Evolutionary conservation across 1,140 invertebrate species (phyloP).

Genomic region (Drosophila rufa): DNA sequence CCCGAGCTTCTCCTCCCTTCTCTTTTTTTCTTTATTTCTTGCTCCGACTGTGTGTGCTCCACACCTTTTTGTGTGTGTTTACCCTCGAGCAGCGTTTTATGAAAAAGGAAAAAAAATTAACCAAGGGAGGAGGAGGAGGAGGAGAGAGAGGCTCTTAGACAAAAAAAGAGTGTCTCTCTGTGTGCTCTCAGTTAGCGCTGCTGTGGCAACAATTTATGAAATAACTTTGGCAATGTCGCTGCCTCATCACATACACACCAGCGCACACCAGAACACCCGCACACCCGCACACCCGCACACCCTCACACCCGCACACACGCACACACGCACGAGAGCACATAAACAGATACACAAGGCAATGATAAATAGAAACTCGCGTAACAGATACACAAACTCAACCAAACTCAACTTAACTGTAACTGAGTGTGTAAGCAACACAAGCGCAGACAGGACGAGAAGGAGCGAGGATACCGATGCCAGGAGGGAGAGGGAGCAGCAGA

Average conservation of each 20-base stretch:
- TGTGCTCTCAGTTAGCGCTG: constrained; percentile 58
- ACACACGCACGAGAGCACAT: constrained; percentile 2
- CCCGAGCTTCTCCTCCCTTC: neutral
- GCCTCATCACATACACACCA: constrained; percentile 19
- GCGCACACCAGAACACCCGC: neutral
- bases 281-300: neutral
- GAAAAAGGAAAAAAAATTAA: constrained; percentile 27
- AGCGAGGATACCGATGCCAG: neutral
- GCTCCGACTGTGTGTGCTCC: constrained; percentile 3
- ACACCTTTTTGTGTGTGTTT: constrained; percentile 35
- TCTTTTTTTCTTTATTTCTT: neutral
- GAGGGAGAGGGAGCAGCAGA: neutral
- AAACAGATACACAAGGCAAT: constrained; percentile 47
- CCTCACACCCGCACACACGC: constrained; percentile 2
- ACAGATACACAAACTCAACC: constrained; percentile 80
- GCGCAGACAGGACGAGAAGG: neutral
- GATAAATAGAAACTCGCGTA: constrained; percentile 70
- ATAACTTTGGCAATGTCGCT: constrained; percentile 72
- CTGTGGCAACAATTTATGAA: constrained; percentile 83
- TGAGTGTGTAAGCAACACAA: constrained; percentile 79
- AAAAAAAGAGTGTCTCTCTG: constrained; percentile 27
- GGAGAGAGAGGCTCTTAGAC: constrained; percentile 16
- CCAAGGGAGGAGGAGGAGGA: neutral
- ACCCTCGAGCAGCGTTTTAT: constrained; percentile 46
- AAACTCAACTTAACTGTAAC: constrained; percentile 62